Evolutionary conservation across 2,113 vertebrate species (phyloP), one percentile per base, ranked within the genome.

Genomic region (Campylorhamphus procurvoides): DNA sequence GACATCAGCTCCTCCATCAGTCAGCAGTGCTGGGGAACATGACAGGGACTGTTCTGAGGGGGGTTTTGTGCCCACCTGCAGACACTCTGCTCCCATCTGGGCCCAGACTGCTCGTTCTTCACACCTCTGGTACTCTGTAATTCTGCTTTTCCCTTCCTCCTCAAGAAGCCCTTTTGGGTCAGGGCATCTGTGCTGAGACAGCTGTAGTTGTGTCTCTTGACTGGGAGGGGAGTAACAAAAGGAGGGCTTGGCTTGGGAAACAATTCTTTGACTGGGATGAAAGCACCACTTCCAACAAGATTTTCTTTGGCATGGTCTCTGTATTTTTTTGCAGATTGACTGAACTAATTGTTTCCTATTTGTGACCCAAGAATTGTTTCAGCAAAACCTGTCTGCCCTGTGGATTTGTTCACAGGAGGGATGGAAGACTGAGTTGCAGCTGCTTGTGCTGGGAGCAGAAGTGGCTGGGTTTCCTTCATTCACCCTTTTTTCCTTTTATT

Each of bases 311-410:
- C 95, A 87, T 46, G n/a, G 39, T 84, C 73, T 46, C 60, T 93
- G 44, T 97, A 25, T 92, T 95, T 95, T 91, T 87, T 52, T 96
- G 89, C 56, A 96, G 89, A 93, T 94, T 94, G 93, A 66, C 83
- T 90, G 64, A 93, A 68, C 89, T 96, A 93, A 94, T 95, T 89
- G 86, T 92, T 96, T 97, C 95, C 95, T 97, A 95, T 95, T 90
- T 84, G 89, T 93, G 94, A 95, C 94, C 86, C 69, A 90, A 50
- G 42, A 88, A 94, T 92, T 94, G 90, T 95, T 93, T 94, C 60
- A 81, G 76, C 64, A 90, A 87, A 94, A 72, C 86, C 91, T 93
- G 42, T 88, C 91, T 84, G 76, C 77, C 87, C 19, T 55, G 47
- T 64, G 53, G 56, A 44, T 93, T 64, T 95, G 64, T 59, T 89